Evolutionary conservation across 35 echinoderm and acorn worm species (phyloP).

Genomic region (Heliocidaris tuberculata): DNA sequence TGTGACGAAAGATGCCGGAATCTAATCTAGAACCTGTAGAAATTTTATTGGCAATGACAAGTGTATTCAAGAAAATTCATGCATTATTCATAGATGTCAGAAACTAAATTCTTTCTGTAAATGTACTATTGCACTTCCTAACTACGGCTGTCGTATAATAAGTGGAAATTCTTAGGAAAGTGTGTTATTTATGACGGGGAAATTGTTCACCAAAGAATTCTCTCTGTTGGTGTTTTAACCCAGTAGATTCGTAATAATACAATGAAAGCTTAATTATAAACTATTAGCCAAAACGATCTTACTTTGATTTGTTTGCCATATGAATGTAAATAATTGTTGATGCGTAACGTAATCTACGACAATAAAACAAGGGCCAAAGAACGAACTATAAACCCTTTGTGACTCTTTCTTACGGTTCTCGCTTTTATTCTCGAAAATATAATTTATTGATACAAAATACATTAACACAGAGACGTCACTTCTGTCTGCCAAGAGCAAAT

Average conservation of each 20-base stretch:
- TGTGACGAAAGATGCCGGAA: no score
- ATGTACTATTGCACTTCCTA: no score
- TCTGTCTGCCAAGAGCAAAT: no score
- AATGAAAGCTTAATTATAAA: neutral
- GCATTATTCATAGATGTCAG: no score
- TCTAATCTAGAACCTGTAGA: no score
- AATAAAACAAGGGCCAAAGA: slow-evolving; percentile 38
- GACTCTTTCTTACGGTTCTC: neutral
- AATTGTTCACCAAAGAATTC: neutral
- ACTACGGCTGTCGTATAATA: no score
- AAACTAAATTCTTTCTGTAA: no score
- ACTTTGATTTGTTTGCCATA: neutral
- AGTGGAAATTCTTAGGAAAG: neutral
- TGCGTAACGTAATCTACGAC: slow-evolving; percentile 26
- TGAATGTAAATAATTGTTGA: slow-evolving; percentile 45
- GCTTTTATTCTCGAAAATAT: neutral
- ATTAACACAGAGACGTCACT: no score
- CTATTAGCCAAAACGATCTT: neutral
- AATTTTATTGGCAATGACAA: no score
- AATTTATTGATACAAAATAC: no score
- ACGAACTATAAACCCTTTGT: neutral
- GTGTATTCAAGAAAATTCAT: no score
- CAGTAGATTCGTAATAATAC: neutral
- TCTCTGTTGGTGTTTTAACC: neutral
- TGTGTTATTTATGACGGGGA: neutral